Evolutionary conservation across 2,888 invertebrate species (phyloP).

Genomic region (Hedya salicella): DNA sequence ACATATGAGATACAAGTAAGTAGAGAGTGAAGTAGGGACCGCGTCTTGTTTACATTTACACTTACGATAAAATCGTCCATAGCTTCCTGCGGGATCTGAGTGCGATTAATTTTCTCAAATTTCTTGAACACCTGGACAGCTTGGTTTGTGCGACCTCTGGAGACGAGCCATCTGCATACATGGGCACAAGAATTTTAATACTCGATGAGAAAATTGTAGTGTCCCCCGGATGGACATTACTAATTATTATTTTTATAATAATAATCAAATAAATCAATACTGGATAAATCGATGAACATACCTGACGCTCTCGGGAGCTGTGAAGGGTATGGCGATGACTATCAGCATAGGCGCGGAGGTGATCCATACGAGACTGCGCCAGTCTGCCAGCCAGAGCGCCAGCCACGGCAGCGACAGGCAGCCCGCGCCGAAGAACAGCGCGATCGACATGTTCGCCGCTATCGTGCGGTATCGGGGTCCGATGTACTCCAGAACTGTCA

Average conservation of each 20-base stretch:
- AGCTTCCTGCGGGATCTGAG: conserved; percentile 75
- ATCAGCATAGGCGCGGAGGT: conserved; percentile 74
- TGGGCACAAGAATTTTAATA: neutral
- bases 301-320: conserved; percentile 81
- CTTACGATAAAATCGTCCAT: conserved; percentile 80
- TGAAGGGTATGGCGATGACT: conserved; percentile 64
- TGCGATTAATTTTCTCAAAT: conserved; percentile 75
- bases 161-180: conserved; percentile 70
- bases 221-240: neutral
- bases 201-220: no score
- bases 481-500: conserved; percentile 60
- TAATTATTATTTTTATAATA: no score
- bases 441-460: conserved; percentile 81
- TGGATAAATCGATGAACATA: conserved; percentile 45
- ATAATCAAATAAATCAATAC: no score
- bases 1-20: no score
- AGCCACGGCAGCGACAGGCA: conserved; percentile 78
- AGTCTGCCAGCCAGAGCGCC: conserved; percentile 73
- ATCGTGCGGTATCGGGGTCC: conserved; percentile 78
- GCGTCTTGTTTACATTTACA: conserved; percentile 41
- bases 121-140: conserved; percentile 71
- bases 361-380: conserved; percentile 71
- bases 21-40: neutral
- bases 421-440: conserved; percentile 77
- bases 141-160: conserved; percentile 70